Conservation (phyloP, 2,113 vertebrate species). For the Suncus etruscus region DNA sequence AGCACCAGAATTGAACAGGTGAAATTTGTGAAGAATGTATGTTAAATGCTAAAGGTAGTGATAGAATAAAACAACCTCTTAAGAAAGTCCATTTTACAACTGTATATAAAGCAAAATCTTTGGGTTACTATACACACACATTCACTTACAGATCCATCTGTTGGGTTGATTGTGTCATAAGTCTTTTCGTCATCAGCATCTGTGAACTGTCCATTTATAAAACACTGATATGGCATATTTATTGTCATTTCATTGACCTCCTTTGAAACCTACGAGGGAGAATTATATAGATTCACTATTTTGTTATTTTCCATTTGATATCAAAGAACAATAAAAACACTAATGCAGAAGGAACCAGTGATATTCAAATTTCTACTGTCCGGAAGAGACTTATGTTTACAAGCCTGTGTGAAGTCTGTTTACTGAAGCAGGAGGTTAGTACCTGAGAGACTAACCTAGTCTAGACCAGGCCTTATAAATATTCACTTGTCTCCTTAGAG, state of each 20-base stretch:
- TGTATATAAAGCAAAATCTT: neutral
- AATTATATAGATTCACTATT: slow-evolving; percentile 44
- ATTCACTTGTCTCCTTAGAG: neutral
- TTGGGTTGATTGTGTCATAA: slow-evolving; percentile 89
- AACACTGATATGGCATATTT: slow-evolving; percentile 92
- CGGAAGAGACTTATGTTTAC: neutral
- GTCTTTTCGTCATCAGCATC: slow-evolving; percentile 89
- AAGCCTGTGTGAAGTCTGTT: neutral
- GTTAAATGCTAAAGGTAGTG: neutral
- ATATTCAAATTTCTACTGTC: neutral
- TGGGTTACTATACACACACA: neutral
- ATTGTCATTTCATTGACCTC: slow-evolving; percentile 90
- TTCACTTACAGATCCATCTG: slow-evolving; percentile 91
- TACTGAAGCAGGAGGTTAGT: neutral
- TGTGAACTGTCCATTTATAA: slow-evolving; percentile 90
- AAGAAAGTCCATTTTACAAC: neutral
- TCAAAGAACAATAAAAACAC: neutral
- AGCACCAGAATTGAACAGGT: neutral
- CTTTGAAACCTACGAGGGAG: slow-evolving; percentile 86
- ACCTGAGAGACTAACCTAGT: neutral
- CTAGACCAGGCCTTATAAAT: neutral
- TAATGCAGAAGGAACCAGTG: neutral
- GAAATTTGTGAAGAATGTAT: neutral
- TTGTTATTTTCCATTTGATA: neutral
- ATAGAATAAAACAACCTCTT: neutral